phyloP scores from a whole-genome alignment of 1,140 invertebrate species.

The Nebria ingens region DNA sequence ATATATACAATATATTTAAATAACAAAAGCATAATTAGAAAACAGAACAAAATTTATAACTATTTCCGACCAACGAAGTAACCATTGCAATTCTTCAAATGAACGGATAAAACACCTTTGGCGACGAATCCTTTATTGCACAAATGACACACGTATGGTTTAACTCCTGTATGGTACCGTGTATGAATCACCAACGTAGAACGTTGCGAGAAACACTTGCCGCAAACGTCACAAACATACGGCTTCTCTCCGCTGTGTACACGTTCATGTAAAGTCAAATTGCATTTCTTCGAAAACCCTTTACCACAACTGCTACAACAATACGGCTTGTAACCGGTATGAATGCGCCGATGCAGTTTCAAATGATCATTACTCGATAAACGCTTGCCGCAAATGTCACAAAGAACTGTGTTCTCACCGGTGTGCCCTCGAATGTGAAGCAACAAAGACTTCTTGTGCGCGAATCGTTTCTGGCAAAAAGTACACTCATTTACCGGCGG shows the following conservation, averaged over 20 bases:
- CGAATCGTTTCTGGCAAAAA: constrained; percentile 37
- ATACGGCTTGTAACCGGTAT: constrained; percentile 62
- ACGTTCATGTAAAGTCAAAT: constrained; percentile 48
- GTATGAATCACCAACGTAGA: constrained; percentile 66
- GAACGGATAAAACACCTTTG: constrained; percentile 47
- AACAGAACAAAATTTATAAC: no score
- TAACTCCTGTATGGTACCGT: constrained; percentile 62
- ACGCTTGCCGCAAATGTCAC: constrained; percentile 68
- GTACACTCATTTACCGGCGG: constrained; percentile 32
- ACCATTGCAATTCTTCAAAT: constrained; percentile 39
- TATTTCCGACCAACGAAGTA: not conserved
- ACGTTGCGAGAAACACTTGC: constrained; percentile 68
- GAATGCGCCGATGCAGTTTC: constrained; percentile 58
- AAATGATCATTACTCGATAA: constrained; percentile 59
- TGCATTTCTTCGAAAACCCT: constrained; percentile 52
- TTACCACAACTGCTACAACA: constrained; percentile 57
- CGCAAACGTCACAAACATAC: constrained; percentile 55
- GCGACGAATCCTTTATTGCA: constrained; percentile 58
- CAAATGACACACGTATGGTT: constrained; percentile 59
- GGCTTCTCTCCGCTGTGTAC: constrained; percentile 56
- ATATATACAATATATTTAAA: no score
- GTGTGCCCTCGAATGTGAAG: constrained; percentile 50
- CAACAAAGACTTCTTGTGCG: constrained; percentile 43
- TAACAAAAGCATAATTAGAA: no score
- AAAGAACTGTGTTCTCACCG: constrained; percentile 48